phyloP scores from a whole-genome alignment of 2,113 vertebrate species.

The Azemiops feae region DNA sequence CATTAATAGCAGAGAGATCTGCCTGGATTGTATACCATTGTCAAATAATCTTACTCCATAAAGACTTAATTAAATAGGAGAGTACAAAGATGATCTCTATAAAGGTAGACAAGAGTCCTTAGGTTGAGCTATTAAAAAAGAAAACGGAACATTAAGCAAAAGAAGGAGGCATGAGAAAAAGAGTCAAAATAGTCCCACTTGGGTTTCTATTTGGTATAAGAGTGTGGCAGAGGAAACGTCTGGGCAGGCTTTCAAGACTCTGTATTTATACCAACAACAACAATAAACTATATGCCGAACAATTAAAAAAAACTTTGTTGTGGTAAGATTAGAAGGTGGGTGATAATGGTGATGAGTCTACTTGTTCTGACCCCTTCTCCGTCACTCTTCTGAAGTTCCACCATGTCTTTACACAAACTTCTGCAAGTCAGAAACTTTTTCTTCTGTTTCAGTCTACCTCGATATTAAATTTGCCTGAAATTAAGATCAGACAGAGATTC shows the following conservation, averaged over 20 bases:
- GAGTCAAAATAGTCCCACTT: background rate
- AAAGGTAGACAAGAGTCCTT: background rate
- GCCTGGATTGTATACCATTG: background rate
- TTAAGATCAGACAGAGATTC: background rate
- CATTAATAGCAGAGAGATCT: background rate
- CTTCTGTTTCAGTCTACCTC: background rate
- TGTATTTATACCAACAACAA: background rate
- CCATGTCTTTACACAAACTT: background rate
- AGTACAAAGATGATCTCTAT: background rate
- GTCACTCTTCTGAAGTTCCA: background rate
- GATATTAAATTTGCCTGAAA: background rate
- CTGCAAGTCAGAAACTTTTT: background rate
- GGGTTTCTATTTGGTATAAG: background rate
- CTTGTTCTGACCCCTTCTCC: background rate
- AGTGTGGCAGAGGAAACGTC: background rate
- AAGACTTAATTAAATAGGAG: background rate
- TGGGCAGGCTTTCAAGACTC: background rate
- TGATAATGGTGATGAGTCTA: background rate
- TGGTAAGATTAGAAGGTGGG: background rate
- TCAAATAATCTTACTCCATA: background rate
- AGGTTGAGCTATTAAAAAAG: background rate
- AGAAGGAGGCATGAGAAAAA: background rate
- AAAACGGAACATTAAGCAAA: background rate
- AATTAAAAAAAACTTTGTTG: background rate
- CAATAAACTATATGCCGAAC: background rate